Evolutionary conservation across 1,140 invertebrate species (phyloP), one percentile per base, ranked within the genome.

Genomic region (Teleopsis dalmanni): DNA sequence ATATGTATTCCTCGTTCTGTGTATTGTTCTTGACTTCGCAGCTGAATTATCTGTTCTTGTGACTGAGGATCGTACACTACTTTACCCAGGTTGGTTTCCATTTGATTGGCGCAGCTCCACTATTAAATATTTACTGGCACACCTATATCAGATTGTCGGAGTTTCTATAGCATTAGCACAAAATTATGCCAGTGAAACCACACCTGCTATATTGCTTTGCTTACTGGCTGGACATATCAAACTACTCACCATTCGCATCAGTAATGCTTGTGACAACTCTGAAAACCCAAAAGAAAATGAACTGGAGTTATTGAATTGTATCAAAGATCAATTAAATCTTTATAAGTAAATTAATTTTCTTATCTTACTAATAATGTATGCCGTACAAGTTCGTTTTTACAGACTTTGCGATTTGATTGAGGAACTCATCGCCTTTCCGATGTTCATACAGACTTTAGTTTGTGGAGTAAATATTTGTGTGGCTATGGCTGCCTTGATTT

Each of bases 11-110:
- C 48, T 60, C 3, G 41, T 46, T 13, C 48, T 62, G 8, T 65
- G 57, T 21, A 7, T 47, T 43, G 16, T 43, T 0, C 42, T 52
- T n/a, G 60, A 14, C n/a, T 6, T 58, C 0, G 55, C 54, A 5
- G 59, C 59, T 11, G 62, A 62, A 31, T 40, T 62, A 3, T 45
- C 48, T 1, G 54, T 65, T 5, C 10, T 66, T 1, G 54, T 54
- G 11, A 42, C 61, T 40, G 38, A 52, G 5, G 33, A 59, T 8
- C 51, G 48, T 0, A 47, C 41, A 7, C 46, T 66, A 5, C 47
- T 66, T 44, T 62, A 66, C 44, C 63, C 63, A 1, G 64, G 52
- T 14, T 62, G 56, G 55, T 60, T 66, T 25, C 64, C 64, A 11
- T 64, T 64, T 16, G 60, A 66, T 31, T 66, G 57, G 55, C 27